phyloP scores from a whole-genome alignment of 92 coral and sea anemone genomes.

The Palythoa grandiflora region DNA sequence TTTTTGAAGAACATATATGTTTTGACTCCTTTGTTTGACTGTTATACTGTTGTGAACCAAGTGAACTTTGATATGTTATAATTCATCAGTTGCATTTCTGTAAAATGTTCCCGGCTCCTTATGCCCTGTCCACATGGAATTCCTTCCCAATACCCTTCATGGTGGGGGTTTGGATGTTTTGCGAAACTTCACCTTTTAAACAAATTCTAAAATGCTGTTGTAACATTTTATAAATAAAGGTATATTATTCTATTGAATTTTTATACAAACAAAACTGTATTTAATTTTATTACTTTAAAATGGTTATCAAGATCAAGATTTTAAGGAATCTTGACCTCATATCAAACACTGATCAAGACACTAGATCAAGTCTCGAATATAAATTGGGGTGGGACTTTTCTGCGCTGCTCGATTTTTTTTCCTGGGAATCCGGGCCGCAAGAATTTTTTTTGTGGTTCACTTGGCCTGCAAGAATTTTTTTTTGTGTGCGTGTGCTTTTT shows the following conservation, averaged over 20 bases:
- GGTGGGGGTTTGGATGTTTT: conserved; percentile 3
- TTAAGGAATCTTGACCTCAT: background rate
- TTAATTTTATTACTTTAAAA: background rate
- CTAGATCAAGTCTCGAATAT: background rate
- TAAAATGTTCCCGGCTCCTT: conserved; percentile 9
- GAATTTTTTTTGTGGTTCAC: background rate
- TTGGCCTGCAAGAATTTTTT: no score
- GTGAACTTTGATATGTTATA: conserved; percentile 2
- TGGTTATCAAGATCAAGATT: conserved; percentile 7
- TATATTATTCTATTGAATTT: background rate
- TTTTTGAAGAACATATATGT: conserved; percentile 1
- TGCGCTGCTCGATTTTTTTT: background rate
- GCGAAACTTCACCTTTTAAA: background rate
- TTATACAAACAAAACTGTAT: background rate
- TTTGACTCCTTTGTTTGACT: conserved; percentile 4
- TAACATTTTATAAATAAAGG: background rate
- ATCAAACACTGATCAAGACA: conserved; percentile 3
- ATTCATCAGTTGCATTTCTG: conserved; percentile 1
- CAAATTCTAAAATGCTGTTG: background rate
- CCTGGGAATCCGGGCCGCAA: conserved; percentile 3
- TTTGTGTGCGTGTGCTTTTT: background rate
- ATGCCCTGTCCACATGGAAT: background rate
- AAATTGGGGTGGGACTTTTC: conserved; percentile 4
- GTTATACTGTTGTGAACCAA: conserved; percentile 1
- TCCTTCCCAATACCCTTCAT: background rate